Conservation (phyloP, 2,797 vertebrate genomes). For the Phoeniculus purpureus region DNA sequence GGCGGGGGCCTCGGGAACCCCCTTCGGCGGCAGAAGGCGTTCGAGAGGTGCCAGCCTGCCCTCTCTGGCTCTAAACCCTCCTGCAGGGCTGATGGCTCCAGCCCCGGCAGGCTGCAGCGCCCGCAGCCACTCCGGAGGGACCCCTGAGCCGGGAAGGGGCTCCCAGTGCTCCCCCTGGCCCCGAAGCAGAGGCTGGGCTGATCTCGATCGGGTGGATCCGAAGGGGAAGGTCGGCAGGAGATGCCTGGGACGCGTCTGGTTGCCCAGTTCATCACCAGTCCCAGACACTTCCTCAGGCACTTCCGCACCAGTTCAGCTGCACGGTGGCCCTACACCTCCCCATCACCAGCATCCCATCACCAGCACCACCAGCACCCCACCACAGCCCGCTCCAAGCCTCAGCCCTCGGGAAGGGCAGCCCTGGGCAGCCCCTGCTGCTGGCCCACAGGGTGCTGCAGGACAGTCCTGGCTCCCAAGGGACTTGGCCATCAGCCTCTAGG, state of each 20-base stretch:
- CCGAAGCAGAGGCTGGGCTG: fast-evolving
- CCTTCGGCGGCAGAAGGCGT: slow-evolving; percentile 8
- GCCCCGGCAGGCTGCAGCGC: background rate
- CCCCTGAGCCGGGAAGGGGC: background rate
- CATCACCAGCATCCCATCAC: too few species aligned
- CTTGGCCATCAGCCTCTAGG: background rate
- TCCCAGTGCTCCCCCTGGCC: background rate
- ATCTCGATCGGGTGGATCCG: background rate
- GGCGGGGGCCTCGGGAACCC: slow-evolving; percentile 54
- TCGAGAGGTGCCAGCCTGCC: slow-evolving; percentile 28
- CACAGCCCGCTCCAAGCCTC: too few species aligned
- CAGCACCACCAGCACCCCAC: background rate
- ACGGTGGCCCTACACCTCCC: background rate
- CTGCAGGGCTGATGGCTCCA: slow-evolving; percentile 23
- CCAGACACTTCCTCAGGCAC: background rate
- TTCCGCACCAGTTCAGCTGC: background rate
- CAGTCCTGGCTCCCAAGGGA: background rate
- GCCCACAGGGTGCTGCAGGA: background rate
- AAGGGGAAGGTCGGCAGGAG: slow-evolving; percentile 10
- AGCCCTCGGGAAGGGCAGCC: background rate
- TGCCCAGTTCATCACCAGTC: background rate
- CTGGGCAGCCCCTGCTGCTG: background rate
- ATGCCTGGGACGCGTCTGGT: background rate
- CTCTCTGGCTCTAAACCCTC: background rate
- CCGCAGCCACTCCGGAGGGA: background rate